Conservation (phyloP, 2,888 invertebrate species). For the Metellina segmentata region DNA sequence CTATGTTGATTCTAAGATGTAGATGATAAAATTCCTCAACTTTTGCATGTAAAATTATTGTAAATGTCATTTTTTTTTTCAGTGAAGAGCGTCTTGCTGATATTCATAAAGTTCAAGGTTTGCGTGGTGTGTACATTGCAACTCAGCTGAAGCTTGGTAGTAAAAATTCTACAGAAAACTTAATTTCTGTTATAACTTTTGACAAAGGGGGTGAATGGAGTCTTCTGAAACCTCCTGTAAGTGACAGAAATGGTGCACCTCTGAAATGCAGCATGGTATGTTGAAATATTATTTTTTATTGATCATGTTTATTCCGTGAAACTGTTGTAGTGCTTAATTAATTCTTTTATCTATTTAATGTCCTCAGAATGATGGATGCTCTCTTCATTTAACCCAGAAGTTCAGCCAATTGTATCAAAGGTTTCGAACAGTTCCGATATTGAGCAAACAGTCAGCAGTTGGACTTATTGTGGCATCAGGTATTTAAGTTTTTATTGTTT, state of each 20-base stretch:
- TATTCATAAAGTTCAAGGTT: constrained; percentile 91
- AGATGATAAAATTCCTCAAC: too few species aligned
- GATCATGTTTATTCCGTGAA: too few species aligned
- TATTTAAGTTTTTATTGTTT: not conserved
- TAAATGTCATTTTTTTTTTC: not conserved
- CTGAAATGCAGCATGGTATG: constrained; percentile 84
- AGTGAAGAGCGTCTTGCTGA: constrained; percentile 91
- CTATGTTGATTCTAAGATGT: too few species aligned
- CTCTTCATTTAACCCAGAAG: constrained; percentile 92
- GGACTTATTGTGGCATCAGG: constrained; percentile 94
- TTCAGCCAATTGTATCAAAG: constrained; percentile 91
- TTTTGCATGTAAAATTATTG: too few species aligned
- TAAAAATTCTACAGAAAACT: constrained; percentile 85
- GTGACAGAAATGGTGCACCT: constrained; percentile 86
- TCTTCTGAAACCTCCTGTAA: constrained; percentile 86
- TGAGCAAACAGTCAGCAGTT: constrained; percentile 92
- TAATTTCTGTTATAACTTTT: constrained; percentile 90
- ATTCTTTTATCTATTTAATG: not conserved
- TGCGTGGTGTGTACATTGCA: constrained; percentile 93
- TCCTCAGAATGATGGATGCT: constrained; percentile 84
- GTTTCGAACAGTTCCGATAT: constrained; percentile 89
- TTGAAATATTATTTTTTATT: not conserved
- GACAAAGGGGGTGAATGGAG: constrained; percentile 94
- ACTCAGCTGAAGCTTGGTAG: constrained; percentile 85
- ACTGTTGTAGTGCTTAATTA: not conserved